Evolutionary conservation across 1,140 invertebrate species (phyloP).

Genomic region (Sogatella furcifera): DNA sequence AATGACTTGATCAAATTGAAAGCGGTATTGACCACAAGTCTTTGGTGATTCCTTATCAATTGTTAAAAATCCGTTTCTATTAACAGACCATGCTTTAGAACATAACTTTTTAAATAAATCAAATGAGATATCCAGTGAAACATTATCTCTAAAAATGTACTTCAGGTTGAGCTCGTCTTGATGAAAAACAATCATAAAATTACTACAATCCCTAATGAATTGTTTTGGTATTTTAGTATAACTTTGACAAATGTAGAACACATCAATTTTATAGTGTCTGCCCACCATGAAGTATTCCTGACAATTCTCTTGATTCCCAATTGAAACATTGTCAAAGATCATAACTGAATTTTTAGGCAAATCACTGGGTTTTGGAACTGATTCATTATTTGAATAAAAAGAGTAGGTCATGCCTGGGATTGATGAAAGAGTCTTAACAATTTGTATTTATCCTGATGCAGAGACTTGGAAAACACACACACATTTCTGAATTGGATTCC

Average conservation of each 20-base stretch:
- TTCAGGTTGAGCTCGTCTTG: slow-evolving; percentile 33
- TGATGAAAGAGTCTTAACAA: slow-evolving; percentile 25
- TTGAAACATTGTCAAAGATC: slow-evolving; percentile 32
- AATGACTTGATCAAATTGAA: slow-evolving; percentile 5
- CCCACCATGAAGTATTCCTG: slow-evolving; percentile 30
- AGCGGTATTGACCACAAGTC: slow-evolving; percentile 25
- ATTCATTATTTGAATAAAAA: slow-evolving; percentile 8
- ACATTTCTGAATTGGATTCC: slow-evolving; percentile 32
- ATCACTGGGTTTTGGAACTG: slow-evolving; percentile 16
- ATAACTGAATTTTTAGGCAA: slow-evolving; percentile 25
- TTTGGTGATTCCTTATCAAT: slow-evolving; percentile 31
- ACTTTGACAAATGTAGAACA: slow-evolving; percentile 33
- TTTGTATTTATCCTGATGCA: slow-evolving; percentile 30
- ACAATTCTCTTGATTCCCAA: slow-evolving; percentile 10
- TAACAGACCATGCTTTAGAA: slow-evolving; percentile 23
- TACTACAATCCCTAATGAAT: slow-evolving; percentile 31
- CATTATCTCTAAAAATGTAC: slow-evolving; percentile 32
- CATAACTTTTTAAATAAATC: slow-evolving; percentile 9
- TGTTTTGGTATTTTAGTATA: slow-evolving; percentile 33
- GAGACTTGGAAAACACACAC: slow-evolving; percentile 32
- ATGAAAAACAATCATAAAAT: slow-evolving; percentile 32
- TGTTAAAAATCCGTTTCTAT: slow-evolving; percentile 30
- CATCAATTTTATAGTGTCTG: slow-evolving; percentile 29
- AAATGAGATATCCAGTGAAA: slow-evolving; percentile 17
- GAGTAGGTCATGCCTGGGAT: slow-evolving; percentile 18